Conservation (phyloP, 1,140 invertebrate species). For the Aphelinus certus region DNA sequence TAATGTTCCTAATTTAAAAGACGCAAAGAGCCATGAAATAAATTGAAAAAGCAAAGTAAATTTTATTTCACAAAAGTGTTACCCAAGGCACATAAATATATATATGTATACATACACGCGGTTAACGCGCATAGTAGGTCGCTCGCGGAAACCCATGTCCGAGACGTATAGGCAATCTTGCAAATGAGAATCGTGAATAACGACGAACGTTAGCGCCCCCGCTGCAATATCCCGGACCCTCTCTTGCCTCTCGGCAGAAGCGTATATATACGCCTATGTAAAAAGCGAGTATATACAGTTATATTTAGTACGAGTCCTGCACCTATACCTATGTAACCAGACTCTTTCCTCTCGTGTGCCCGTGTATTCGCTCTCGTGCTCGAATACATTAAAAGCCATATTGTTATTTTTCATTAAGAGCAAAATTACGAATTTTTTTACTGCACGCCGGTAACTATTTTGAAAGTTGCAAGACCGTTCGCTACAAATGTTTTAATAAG, state of each 20-base stretch:
- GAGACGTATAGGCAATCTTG: conserved; percentile 66
- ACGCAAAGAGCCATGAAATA: background rate
- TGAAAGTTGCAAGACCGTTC: no score
- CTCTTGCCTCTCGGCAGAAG: conserved; percentile 22
- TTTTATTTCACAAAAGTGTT: conserved; percentile 34
- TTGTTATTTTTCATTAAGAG: conserved; percentile 30
- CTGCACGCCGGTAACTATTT: no score
- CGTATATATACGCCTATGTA: conserved; percentile 41
- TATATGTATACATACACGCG: conserved; percentile 45
- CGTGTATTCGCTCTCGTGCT: conserved; percentile 42
- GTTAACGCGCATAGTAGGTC: conserved; percentile 52
- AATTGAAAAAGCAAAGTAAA: conserved; percentile 4
- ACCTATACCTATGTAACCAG: conserved; percentile 41
- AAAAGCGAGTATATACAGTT: conserved; percentile 51
- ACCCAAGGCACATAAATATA: conserved; percentile 42
- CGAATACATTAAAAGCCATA: conserved; percentile 35
- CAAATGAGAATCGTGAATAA: conserved; percentile 66
- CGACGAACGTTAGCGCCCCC: conserved; percentile 62
- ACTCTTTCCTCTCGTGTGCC: conserved; percentile 36
- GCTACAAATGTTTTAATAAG: no score
- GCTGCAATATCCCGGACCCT: conserved; percentile 47
- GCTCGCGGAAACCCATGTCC: conserved; percentile 58
- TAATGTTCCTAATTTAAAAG: no score
- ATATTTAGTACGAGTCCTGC: conserved; percentile 40
- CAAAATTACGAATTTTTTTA: background rate